Percentiles rank a stretch among this genome's conserved stretches.
Conservation (phyloP, 2,113 vertebrate species). For the Seriola dumerili region DNA sequence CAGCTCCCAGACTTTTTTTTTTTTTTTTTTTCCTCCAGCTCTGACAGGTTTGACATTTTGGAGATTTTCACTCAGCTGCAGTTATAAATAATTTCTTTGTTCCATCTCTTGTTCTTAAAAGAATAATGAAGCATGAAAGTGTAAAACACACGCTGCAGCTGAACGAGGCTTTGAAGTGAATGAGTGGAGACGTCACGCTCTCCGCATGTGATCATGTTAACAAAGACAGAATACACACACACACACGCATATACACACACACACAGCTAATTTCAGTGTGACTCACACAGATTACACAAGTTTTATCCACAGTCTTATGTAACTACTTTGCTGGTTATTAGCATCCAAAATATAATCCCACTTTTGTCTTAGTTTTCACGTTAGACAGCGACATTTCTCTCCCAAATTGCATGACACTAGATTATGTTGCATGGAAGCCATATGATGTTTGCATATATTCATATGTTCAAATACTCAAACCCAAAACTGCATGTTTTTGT, state of each 20-base stretch:
- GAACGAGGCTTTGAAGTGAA: neutral
- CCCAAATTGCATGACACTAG: too few species aligned
- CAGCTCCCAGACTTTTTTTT: neutral
- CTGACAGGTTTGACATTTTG: neutral
- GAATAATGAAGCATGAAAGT: neutral
- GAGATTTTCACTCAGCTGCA: constrained; percentile 20
- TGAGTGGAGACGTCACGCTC: neutral
- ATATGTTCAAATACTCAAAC: too few species aligned
- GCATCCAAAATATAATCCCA: neutral
- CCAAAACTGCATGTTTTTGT: too few species aligned
- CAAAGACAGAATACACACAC: too few species aligned
- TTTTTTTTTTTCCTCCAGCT: neutral
- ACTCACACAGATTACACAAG: too few species aligned
- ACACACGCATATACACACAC: too few species aligned
- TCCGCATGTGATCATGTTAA: neutral
- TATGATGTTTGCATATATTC: too few species aligned
- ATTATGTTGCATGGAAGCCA: too few species aligned
- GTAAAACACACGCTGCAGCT: neutral
- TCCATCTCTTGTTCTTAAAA: constrained; percentile 10
- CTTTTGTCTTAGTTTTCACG: too few species aligned
- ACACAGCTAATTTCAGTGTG: neutral
- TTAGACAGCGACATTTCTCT: too few species aligned
- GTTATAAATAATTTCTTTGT: neutral
- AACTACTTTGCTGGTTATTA: too few species aligned
- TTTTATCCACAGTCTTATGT: neutral